A percentile compares a stretch with the other conserved stretches of the same genome.
These are phyloP conservation scores for Stictocephala bisonia DNA, from an alignment of 2,888 invertebrate genomes.

Conservation along the genomic window DNA sequence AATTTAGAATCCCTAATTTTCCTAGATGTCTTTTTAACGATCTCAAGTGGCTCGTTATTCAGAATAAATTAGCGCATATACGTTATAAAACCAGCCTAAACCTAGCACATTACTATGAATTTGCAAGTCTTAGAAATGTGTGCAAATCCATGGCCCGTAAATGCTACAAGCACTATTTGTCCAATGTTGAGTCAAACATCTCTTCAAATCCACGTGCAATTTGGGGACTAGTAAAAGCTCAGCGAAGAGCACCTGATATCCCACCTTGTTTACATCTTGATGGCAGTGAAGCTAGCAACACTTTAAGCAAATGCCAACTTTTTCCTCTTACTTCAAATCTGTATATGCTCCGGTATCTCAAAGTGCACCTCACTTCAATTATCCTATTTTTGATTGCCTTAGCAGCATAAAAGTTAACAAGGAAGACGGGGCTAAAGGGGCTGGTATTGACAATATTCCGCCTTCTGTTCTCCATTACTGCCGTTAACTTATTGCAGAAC, in stretches of 20 bases:
- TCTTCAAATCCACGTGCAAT: slow-evolving; percentile 3
- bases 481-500: neutral
- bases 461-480: slow-evolving; percentile 3
- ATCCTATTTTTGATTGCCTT: neutral
- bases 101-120: slow-evolving; percentile 15
- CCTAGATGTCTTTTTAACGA: slow-evolving; percentile 29
- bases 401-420: neutral
- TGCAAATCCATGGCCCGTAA: neutral
- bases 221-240: neutral
- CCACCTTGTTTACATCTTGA: neutral
- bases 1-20: neutral
- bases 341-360: neutral
- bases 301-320: neutral
- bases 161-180: neutral
- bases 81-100: neutral
- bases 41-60: slow-evolving; percentile 18
- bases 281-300: neutral
- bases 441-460: slow-evolving; percentile 6
- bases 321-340: slow-evolving; percentile 6
- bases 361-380: neutral
- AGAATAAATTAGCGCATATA: slow-evolving; percentile 19
- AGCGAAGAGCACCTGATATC: neutral
- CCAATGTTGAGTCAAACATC: neutral
- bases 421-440: neutral
- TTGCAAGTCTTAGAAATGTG: neutral